phyloP scores from a whole-genome alignment of 2,113 vertebrate species.

The Puffinus mauretanicus region DNA sequence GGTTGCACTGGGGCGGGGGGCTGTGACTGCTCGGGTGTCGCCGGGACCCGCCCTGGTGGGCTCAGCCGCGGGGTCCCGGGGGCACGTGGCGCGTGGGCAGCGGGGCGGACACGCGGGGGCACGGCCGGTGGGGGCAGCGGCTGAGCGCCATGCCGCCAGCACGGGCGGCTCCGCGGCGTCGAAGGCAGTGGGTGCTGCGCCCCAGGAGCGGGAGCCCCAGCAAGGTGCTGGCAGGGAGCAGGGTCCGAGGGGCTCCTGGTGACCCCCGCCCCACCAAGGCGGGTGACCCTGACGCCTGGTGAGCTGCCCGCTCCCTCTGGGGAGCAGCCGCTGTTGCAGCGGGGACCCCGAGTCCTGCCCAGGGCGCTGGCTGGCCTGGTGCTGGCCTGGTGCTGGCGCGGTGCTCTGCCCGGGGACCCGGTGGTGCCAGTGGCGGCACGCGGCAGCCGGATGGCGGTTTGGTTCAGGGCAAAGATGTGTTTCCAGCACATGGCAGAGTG shows the following conservation, averaged over 20 bases:
- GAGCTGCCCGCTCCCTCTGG: background rate
- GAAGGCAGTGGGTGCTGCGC: background rate
- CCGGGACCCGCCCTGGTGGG: background rate
- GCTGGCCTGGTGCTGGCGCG: background rate
- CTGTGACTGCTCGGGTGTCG: background rate
- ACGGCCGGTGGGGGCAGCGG: too few species aligned
- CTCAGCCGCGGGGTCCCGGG: background rate
- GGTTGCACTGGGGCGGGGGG: background rate
- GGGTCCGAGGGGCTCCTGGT: background rate
- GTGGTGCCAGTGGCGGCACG: rapidly evolving
- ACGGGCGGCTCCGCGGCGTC: background rate
- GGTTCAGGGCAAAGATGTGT: background rate
- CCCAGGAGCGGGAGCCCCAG: too few species aligned
- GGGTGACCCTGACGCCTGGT: background rate
- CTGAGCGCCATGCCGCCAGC: background rate
- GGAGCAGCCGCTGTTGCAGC: rapidly evolving
- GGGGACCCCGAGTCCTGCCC: background rate
- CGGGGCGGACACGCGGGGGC: background rate
- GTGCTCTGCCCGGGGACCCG: background rate
- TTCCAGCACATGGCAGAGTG: background rate
- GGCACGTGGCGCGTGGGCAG: too few species aligned
- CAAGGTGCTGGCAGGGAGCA: background rate
- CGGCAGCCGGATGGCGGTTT: background rate
- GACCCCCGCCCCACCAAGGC: background rate
- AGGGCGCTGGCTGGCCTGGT: background rate